Evolutionary conservation across 2,113 vertebrate species (phyloP), one percentile per base, ranked within the genome.

Genomic region (Brachypteracias leptosomus): DNA sequence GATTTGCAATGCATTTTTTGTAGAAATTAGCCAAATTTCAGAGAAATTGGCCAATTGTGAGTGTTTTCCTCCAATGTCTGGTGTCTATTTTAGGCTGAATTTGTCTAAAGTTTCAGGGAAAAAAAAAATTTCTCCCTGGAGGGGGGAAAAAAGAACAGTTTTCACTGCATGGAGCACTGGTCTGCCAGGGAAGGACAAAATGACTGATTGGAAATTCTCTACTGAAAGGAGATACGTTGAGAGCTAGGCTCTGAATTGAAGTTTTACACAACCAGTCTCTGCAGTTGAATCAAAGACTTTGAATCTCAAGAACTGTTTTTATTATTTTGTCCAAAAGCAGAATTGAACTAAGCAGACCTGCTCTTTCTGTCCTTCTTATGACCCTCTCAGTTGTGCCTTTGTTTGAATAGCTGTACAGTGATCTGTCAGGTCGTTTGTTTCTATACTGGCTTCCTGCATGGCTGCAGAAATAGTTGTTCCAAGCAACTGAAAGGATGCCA

Each of bases 361-460:
- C 29, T 91, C 62, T 35, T 75, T 72, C 21, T 97, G 90, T 90
- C 92, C 74, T 88, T 20, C 59, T 54, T 12, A 17, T 93, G 92
- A 95, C 92, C 78, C 11, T 76, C 36, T 57, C 58, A 13, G 35
- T 57, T 18, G 1, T 72, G 78, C 54, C n/a, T 91, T 79, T 94
- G 68, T 94, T 84, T 91, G 62, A 91, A 85, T 88, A 93, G 49
- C 78, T 90, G 78, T 62, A 28, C 71, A 61, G 35, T 61, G 62
- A 57, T 86, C 82, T 91, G 85, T 71, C 85, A 88, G 58, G 67
- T 78, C 65, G 5, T 78, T 93, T 93, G 57, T 79, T 95, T 93
- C 90, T 94, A 5, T 58, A 29, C 40, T 91, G 58, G 58, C 78
- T 95, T 90, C 84, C 57, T 79, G 71, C 29, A 0, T 31, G 35